Base-by-base conservation (phyloP, 2,797 vertebrate species). In the Danio aesculapii region DNA sequence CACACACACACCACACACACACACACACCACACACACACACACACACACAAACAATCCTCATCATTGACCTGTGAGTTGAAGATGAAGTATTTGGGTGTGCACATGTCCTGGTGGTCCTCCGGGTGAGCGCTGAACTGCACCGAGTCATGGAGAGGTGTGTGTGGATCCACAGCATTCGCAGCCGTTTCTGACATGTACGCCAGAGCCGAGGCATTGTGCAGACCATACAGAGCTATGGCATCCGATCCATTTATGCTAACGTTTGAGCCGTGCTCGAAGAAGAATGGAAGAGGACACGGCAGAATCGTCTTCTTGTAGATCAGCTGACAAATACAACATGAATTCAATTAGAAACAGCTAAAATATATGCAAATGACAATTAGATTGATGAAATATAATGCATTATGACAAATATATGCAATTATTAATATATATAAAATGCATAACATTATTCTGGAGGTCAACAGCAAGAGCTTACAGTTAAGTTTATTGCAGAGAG, bases 241-340 rank as follows among this genome's bases (percentile, higher is more conserved):
- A 72, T 91, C 86, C 0, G 96, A 96, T 57, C 43, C 89, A 19
- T 97, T 97, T 55, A 85, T 14, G 0, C 96, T 98, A 86, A 93
- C 86, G 88, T 98, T 98, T 68, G 90, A 86, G 12, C 63, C 82
- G 59, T 85, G 84, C 0, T 94, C 94, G 86, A 89, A 86, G 85
- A 97, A 89, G 86, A 94, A 49, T 0, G 96, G 96, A 7, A 99
- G 92, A 41, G 98, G 98, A 85, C 98, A 99, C 0, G 96, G 94
- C 72, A 99, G 94, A 89, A 96, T 95, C 30, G 93, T 96, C 92
- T 98, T 99, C 92, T 99, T 99, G 84, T 98, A 98, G 87, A 99
- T 98, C 74, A 99, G 82, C 98, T 99, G 85, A 43, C 85, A 66
- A 47, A 44, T 5, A 21, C 30, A 47, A 49, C 10, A 43, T 14